Base-by-base conservation (phyloP, 1,140 invertebrate genomes). In the Magallana angulata region DNA sequence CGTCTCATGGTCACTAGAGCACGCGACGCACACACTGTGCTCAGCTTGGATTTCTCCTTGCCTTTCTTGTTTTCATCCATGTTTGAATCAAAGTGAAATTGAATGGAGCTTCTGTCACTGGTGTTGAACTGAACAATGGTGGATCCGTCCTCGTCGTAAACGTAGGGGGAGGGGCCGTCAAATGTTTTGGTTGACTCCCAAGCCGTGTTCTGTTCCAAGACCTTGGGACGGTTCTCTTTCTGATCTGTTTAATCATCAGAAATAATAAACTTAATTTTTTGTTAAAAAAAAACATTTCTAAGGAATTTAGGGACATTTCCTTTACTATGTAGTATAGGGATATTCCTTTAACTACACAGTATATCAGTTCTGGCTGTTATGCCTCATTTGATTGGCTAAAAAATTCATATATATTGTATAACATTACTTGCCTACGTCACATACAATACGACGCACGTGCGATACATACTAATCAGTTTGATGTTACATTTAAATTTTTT, bases 1-100 rank as follows among this genome's bases (percentile, higher is more conserved):
- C 86, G 36, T 68, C 68, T 87, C 64, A 87, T 87, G n/a, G 86
- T 87, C 16, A 87, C 84, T 14, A 87, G 58, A 30, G 86, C 86
- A 24, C 86, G 83, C 56, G 86, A 87, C 4, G 86, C 86, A 57
- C 68, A 80, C 18, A 82, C 12, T 16, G 12, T 11, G 76, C 12
- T 82, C 36, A 48, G 16, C 64, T 9, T 24, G 14, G 60, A 64
- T 36, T 56, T 82, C 24, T 30, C 57, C 62, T 64, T 82, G 48
- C 12, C 48, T 11, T 62, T 62, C 76, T 82, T 86, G 16, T 59
- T 62, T 58, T 57, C 24, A 62, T 76, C 68, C 8, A 30, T 7
- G 12, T 2, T 76, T 4, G 18, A 11, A 9, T 76, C 68, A 12
- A 2, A 9, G 24, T 36, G 68, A 30, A 76, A 86, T 14, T 76